These are phyloP conservation scores for Oriolus oriolus DNA, from an alignment of 2,113 vertebrate genomes.

Conservation along the genomic window DNA sequence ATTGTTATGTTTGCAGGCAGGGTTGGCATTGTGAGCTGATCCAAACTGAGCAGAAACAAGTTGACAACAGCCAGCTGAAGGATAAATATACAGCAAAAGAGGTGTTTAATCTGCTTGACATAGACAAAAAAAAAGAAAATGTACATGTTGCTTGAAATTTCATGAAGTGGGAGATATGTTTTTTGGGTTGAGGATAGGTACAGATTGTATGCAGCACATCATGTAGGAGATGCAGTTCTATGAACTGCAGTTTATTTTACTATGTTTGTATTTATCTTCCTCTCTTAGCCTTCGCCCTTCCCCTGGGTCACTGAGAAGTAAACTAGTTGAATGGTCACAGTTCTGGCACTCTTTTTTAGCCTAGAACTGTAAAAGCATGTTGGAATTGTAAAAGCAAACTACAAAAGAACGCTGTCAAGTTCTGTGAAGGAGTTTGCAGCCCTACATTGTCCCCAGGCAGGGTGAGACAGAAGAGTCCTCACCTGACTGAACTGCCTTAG, in stretches of 20 bases:
- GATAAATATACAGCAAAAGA: neutral
- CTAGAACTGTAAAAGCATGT: neutral
- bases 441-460: neutral
- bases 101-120: neutral
- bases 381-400: neutral
- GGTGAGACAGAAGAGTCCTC: neutral
- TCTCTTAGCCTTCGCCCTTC: neutral
- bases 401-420: neutral
- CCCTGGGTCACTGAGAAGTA: neutral
- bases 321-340: neutral
- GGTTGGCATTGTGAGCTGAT: neutral
- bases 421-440: neutral
- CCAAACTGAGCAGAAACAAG: neutral
- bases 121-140: neutral
- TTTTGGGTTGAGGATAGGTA: neutral
- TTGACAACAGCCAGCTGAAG: neutral
- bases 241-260: neutral
- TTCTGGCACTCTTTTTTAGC: neutral
- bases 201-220: neutral
- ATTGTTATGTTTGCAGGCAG: neutral
- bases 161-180: rapidly evolving
- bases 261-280: neutral
- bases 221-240: neutral
- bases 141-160: neutral
- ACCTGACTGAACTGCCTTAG: neutral